These are phyloP conservation scores for Sturnira hondurensis DNA, from an alignment of 2,113 vertebrate species.

Conservation along the genomic window DNA sequence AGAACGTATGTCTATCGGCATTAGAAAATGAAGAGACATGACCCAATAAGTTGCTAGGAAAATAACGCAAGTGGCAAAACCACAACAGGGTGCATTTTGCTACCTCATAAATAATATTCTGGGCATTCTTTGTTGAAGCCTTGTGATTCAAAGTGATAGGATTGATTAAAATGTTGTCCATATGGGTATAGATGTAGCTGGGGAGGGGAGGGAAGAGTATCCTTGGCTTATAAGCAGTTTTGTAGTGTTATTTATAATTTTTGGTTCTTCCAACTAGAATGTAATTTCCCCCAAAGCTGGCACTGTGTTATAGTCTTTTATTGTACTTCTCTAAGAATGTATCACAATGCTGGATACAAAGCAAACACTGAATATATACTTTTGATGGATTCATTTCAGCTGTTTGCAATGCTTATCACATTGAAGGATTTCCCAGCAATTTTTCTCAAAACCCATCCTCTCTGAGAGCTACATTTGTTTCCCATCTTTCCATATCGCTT, in stretches of 20 bases:
- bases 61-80: not conserved
- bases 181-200: not conserved
- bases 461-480: conserved; percentile 58
- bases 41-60: not conserved
- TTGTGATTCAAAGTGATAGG: not conserved
- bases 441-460: conserved; percentile 39
- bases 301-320: not conserved
- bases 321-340: not conserved
- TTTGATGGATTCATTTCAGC: conserved; percentile 47
- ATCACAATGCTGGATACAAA: not conserved
- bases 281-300: not conserved
- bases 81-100: not conserved
- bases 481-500: conserved; percentile 49
- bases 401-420: conserved; percentile 53
- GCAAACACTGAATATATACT: not conserved
- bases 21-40: not conserved
- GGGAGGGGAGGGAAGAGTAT: not conserved
- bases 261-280: not conserved
- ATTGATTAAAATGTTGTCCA: not conserved
- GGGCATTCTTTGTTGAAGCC: not conserved
- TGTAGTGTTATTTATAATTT: not conserved
- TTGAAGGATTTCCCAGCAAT: conserved; percentile 10
- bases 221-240: not conserved
- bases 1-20: not conserved
- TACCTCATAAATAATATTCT: not conserved